phyloP scores from a whole-genome alignment of 2,888 invertebrate species.

The Tetropium fuscum region DNA sequence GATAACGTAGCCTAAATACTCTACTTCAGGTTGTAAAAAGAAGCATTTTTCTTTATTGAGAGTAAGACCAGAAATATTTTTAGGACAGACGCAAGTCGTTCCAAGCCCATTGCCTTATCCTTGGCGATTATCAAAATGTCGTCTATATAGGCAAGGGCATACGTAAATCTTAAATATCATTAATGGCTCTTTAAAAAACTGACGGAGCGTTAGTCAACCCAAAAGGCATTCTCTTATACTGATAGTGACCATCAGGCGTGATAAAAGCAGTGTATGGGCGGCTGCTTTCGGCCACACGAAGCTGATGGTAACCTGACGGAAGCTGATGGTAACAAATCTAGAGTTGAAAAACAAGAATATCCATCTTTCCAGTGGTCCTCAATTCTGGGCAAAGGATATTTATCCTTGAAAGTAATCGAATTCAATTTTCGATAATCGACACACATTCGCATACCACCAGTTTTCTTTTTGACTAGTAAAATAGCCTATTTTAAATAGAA shows the following conservation, averaged over 20 bases:
- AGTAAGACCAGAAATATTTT: conserved; percentile 23
- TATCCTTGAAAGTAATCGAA: conserved; percentile 1
- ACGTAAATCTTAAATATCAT: conserved; percentile 22
- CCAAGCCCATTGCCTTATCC: conserved; percentile 3
- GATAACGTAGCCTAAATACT: conserved; percentile 18
- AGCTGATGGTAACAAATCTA: too few species aligned
- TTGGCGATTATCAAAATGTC: conserved; percentile 10
- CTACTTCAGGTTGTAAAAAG: conserved; percentile 12
- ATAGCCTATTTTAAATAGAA: too few species aligned
- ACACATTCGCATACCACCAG: conserved; percentile 1
- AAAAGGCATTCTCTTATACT: conserved; percentile 27
- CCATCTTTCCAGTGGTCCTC: conserved; percentile 20
- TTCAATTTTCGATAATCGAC: conserved; percentile 18
- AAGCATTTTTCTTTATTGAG: conserved; percentile 19
- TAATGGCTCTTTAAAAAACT: conserved; percentile 20
- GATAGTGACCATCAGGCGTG: conserved; percentile 16
- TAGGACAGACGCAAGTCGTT: conserved; percentile 13
- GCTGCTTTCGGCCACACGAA: conserved; percentile 12
- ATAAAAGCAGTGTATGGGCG: conserved; percentile 20
- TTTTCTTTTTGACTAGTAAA: conserved; percentile 18
- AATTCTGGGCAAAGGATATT: conserved; percentile 15
- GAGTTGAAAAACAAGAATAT: conserved; percentile 18
- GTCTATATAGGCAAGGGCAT: conserved; percentile 18
- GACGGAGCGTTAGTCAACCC: conserved; percentile 23
- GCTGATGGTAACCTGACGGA: conserved; percentile 16